Percentiles rank a stretch among this genome's conserved stretches.
These are phyloP conservation scores for Crenichthys baileyi DNA, from an alignment of 2,797 vertebrate species.

Conservation along the genomic window DNA sequence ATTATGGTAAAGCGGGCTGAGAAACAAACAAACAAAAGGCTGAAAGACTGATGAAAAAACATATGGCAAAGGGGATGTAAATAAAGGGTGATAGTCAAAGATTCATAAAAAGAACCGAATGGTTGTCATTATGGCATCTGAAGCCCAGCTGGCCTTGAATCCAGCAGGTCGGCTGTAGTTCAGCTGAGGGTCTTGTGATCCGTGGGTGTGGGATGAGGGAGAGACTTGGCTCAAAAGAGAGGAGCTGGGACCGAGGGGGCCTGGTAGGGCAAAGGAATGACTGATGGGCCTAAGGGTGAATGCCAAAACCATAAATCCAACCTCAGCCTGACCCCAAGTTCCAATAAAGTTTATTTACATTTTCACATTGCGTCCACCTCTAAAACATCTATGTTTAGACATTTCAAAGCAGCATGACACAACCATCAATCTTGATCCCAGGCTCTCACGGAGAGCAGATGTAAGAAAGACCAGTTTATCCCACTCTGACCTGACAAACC, in stretches of 20 bases:
- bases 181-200: slow-evolving; percentile 91
- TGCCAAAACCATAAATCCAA: slow-evolving; percentile 89
- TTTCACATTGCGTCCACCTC: slow-evolving; percentile 82
- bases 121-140: slow-evolving; percentile 88
- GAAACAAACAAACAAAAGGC: slow-evolving; percentile 24
- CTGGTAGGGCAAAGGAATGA: slow-evolving; percentile 80
- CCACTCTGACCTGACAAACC: slow-evolving; percentile 60
- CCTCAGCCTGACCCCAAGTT: slow-evolving; percentile 82
- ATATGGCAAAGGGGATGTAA: slow-evolving; percentile 20
- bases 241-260: slow-evolving; percentile 45
- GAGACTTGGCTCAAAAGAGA: slow-evolving; percentile 70
- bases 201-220: slow-evolving; percentile 64
- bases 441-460: slow-evolving; percentile 48
- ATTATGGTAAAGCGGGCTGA: not conserved
- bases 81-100: slow-evolving; percentile 51
- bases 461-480: slow-evolving; percentile 65
- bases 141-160: slow-evolving; percentile 90
- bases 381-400: slow-evolving; percentile 82
- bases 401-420: slow-evolving; percentile 69
- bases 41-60: slow-evolving; percentile 13
- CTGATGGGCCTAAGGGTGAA: slow-evolving; percentile 83
- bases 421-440: slow-evolving; percentile 64
- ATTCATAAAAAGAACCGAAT: slow-evolving; percentile 82
- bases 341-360: slow-evolving; percentile 89
- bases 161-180: slow-evolving; percentile 91